Evolutionary conservation across 2,113 vertebrate species (phyloP), one percentile per base, ranked within the genome.

Genomic region (Dromiciops gliroides): DNA sequence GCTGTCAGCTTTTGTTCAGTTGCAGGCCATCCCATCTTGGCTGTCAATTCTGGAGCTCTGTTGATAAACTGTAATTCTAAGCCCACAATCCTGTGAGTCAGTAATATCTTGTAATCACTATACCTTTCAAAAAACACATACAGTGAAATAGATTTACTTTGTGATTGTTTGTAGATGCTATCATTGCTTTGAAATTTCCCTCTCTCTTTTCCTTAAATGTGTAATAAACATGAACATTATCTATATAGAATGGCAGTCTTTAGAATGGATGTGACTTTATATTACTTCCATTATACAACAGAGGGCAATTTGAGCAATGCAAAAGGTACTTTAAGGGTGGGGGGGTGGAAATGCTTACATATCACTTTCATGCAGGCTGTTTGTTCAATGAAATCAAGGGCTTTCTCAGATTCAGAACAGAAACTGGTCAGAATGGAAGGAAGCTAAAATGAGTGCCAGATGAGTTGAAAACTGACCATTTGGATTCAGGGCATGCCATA

Each of bases 241-340:
- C 90, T 94, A 56, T 48, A 97, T 37, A 96, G 94, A 96, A 96
- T 89, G 0, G 0, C 37, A 16, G 94, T 94, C 83, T 90, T 92
- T 50, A 92, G 56, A 94, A 96, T 95, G 94, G 90, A 96, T 96
- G 52, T 50, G 90, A 90, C 28, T 92, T 92, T 95, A 67, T 96
- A 96, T 97, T 96, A 95, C 53, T 97, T 98, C 51, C 91, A 97
- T 92, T 97, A 94, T 50, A 96, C 75, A 94, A 92, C 48, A 96
- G 52, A 96, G 92, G 22, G 44, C 92, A 97, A 94, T 95, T 94
- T 96, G 91, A 97, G 67, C 24, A 60, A 37, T 0, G 0, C 94
- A 93, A 98, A 97, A 96, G 26, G 92, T 97, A 83, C 95, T 97
- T 97, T 93, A 89, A 75, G 93, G 96, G 96, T 89, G 49, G 92